phyloP scores from a whole-genome alignment of 2,888 invertebrate species.

The Oconnorella tubifera region DNA sequence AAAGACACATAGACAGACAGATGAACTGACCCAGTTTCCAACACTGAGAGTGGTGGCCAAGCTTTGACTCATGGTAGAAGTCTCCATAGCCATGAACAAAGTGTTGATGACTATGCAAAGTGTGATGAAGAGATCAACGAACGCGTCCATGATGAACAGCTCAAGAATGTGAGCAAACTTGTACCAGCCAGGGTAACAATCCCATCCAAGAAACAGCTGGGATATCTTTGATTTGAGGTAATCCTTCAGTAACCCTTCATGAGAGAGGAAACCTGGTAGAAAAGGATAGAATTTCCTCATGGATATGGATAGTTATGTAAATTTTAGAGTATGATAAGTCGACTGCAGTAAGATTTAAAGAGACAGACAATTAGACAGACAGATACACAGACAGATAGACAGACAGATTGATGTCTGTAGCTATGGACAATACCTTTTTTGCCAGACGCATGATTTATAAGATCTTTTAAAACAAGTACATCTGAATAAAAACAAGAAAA shows the following conservation, averaged over 20 bases:
- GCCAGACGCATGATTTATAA: constrained; percentile 27
- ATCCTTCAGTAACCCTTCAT: constrained; percentile 29
- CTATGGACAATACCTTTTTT: constrained; percentile 23
- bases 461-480: constrained; percentile 27
- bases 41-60: constrained; percentile 75
- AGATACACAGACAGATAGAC: not conserved
- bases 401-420: not conserved
- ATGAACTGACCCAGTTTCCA: constrained; percentile 93
- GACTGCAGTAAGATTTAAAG: not conserved
- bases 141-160: constrained; percentile 94
- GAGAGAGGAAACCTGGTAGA: constrained; percentile 12
- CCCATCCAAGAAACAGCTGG: constrained; percentile 65
- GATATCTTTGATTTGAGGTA: constrained; percentile 43
- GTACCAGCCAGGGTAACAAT: constrained; percentile 74
- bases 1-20: too few relatives aligned
- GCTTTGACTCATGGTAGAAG: constrained; percentile 87
- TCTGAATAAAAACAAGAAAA: constrained; percentile 14
- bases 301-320: too few relatives aligned
- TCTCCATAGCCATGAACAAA: constrained; percentile 93
- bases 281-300: too few relatives aligned
- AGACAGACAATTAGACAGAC: not conserved
- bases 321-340: too few relatives aligned
- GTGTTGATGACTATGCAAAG: constrained; percentile 97
- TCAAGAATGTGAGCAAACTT: constrained; percentile 73
- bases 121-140: constrained; percentile 96